A percentile compares a stretch with the other conserved stretches of the same genome.
These are phyloP conservation scores for Tetragnatha montana DNA, from an alignment of 2,888 invertebrate species.

Conservation along the genomic window DNA sequence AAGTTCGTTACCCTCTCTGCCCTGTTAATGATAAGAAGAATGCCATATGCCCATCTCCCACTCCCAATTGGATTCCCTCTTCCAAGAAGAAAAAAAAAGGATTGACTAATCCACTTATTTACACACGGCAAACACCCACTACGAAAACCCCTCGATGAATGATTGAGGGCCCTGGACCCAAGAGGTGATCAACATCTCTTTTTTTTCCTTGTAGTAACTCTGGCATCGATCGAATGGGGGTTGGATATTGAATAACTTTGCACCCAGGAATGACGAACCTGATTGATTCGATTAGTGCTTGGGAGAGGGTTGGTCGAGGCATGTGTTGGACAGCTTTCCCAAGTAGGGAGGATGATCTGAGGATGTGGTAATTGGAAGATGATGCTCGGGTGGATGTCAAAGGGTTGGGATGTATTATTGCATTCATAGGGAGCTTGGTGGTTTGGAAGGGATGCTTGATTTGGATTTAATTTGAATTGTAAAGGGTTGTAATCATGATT, in stretches of 20 bases:
- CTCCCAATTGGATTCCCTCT: constrained; percentile 58
- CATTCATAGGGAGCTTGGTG: too few species aligned
- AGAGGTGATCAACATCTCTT: constrained; percentile 13
- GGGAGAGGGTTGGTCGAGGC: neutral
- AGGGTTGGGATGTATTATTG: too few species aligned
- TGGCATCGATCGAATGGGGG: constrained; percentile 25
- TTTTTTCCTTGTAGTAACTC: constrained; percentile 26
- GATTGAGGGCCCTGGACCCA: constrained; percentile 58
- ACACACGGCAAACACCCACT: constrained; percentile 59
- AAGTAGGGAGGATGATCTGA: neutral
- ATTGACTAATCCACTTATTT: constrained; percentile 57
- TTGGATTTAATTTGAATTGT: too few species aligned
- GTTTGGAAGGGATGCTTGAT: too few species aligned
- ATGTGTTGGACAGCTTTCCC: neutral
- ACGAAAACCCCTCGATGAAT: constrained; percentile 36
- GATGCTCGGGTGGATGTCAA: neutral
- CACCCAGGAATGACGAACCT: constrained; percentile 29
- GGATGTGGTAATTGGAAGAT: neutral
- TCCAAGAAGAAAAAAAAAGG: constrained; percentile 59
- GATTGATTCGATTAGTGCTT: constrained; percentile 41
- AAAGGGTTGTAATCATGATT: too few species aligned
- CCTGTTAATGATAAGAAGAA: constrained; percentile 47
- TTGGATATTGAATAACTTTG: constrained; percentile 59
- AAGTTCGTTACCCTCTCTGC: constrained; percentile 48
- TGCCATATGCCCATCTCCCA: constrained; percentile 36